A percentile compares a stretch with the other conserved stretches of the same genome.
These are phyloP conservation scores for Acrossocheilus wenchowensis DNA, from an alignment of 2,797 vertebrate genomes.

Conservation along the genomic window DNA sequence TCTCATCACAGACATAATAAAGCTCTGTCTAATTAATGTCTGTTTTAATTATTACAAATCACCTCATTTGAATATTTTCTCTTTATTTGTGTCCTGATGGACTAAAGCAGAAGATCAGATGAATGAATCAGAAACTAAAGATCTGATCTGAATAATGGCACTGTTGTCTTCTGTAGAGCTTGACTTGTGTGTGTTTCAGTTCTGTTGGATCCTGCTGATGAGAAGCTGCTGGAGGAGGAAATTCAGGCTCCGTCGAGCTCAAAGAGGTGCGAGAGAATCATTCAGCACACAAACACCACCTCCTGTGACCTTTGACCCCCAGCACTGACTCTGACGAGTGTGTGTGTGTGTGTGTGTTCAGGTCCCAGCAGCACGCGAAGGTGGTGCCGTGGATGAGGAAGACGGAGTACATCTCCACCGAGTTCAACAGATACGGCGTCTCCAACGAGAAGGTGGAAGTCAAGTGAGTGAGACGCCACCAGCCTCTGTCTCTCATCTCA, in stretches of 20 bases:
- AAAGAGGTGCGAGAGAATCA: slow-evolving; percentile 81
- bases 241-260: slow-evolving; percentile 94
- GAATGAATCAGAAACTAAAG: too few relatives aligned
- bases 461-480: slow-evolving; percentile 83
- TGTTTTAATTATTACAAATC: too few relatives aligned
- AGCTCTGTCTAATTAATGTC: too few relatives aligned
- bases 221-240: slow-evolving; percentile 94
- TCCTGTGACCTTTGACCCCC: slow-evolving; percentile 16
- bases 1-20: too few relatives aligned
- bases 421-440: slow-evolving; percentile 94
- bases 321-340: neutral
- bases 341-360: slow-evolving; percentile 64
- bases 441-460: slow-evolving; percentile 97
- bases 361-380: slow-evolving; percentile 95
- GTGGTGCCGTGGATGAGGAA: slow-evolving; percentile 98
- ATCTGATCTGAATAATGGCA: too few relatives aligned
- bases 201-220: slow-evolving; percentile 89
- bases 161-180: neutral
- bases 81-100: too few relatives aligned
- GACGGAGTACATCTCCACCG: slow-evolving; percentile 95
- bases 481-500: too few relatives aligned
- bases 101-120: too few relatives aligned
- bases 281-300: neutral
- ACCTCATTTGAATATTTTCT: too few relatives aligned
- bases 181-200: slow-evolving; percentile 70